Evolutionary conservation across 2,888 invertebrate genomes (phyloP).

Genomic region (Eucriotettix oculatus): DNA sequence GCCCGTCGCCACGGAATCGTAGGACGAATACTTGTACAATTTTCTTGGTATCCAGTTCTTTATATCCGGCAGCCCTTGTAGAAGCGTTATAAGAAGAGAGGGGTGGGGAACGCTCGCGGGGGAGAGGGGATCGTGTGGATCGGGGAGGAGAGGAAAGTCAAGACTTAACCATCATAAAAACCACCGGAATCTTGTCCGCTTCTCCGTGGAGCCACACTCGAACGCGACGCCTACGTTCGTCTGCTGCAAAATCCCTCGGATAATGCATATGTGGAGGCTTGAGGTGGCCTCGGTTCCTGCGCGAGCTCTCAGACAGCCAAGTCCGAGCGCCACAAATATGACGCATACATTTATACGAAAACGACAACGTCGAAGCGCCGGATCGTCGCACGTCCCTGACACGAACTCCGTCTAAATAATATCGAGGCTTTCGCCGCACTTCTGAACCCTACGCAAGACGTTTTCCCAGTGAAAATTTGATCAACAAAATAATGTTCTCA

Average conservation of each 20-base stretch:
- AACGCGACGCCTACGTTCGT: not conserved
- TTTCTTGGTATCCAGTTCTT: not conserved
- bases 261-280: not conserved
- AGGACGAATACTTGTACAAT: not conserved
- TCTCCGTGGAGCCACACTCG: not conserved
- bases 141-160: not conserved
- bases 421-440: slow-evolving; percentile 1
- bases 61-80: not conserved
- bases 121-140: not conserved
- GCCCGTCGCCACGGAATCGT: no score
- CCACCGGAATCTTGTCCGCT: not conserved
- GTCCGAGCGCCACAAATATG: not conserved
- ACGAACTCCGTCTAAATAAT: slow-evolving; percentile 3
- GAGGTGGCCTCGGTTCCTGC: not conserved
- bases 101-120: not conserved
- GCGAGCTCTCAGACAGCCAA: not conserved
- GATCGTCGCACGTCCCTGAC: not conserved
- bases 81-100: not conserved
- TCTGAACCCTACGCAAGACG: slow-evolving; percentile 5
- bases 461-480: slow-evolving; percentile 27
- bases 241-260: no score
- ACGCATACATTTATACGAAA: slow-evolving; percentile 3
- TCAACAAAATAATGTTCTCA: slow-evolving; percentile 32
- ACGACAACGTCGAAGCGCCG: not conserved
- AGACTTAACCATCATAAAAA: not conserved